These are phyloP conservation scores for Gonocerus acuteangulatus DNA, from an alignment of 2,888 invertebrate genomes.

Conservation along the genomic window DNA sequence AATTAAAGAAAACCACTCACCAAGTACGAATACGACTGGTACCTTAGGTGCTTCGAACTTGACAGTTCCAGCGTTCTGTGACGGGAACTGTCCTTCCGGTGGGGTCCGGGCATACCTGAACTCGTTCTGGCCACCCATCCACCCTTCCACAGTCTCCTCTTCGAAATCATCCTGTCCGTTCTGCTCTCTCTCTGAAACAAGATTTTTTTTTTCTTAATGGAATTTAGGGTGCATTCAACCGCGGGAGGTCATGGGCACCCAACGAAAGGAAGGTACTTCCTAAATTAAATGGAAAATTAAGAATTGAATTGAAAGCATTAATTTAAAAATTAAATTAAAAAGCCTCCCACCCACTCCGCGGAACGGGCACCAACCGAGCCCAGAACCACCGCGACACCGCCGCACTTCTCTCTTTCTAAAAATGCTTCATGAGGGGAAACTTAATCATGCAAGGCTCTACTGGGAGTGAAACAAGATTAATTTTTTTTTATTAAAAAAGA, in stretches of 20 bases:
- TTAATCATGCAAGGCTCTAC: too few relatives aligned
- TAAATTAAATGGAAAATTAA: too few relatives aligned
- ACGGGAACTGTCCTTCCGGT: slow-evolving; percentile 62
- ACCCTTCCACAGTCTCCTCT: slow-evolving; percentile 45
- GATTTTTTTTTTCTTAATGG: too few relatives aligned
- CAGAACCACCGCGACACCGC: too few relatives aligned
- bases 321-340: neutral
- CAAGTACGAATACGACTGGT: slow-evolving; percentile 81
- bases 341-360: too few relatives aligned
- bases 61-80: slow-evolving; percentile 71
- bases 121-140: slow-evolving; percentile 47
- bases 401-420: too few relatives aligned
- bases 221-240: neutral
- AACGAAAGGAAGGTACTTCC: too few relatives aligned
- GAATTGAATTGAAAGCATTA: too few relatives aligned
- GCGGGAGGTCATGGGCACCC: neutral
- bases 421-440: too few relatives aligned
- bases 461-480: neutral
- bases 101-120: slow-evolving; percentile 51
- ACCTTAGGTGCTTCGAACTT: slow-evolving; percentile 79
- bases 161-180: slow-evolving; percentile 59
- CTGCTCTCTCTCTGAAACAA: slow-evolving; percentile 57
- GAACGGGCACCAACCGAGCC: too few relatives aligned
- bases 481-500: too few relatives aligned
- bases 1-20: slow-evolving; percentile 49